Percentiles rank a stretch among this genome's conserved stretches.
phyloP scores from a whole-genome alignment of 2,888 invertebrate species.

The Melipona bicolor region DNA sequence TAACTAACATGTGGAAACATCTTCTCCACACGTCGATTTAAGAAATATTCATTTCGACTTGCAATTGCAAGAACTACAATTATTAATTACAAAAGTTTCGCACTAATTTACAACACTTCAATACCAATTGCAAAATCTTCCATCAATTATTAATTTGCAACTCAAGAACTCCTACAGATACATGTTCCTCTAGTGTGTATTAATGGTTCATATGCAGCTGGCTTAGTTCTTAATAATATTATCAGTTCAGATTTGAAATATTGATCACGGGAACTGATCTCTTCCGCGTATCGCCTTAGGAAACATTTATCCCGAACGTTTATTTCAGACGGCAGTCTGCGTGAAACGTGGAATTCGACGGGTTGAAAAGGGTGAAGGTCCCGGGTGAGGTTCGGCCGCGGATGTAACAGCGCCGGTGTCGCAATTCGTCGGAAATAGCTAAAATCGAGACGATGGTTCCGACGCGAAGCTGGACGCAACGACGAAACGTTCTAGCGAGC shows the following conservation, averaged over 20 bases:
- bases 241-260: too few species aligned
- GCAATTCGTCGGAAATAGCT: slow-evolving; percentile 81
- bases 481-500: slow-evolving; percentile 55
- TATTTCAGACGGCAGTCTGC: not conserved
- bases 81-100: too few species aligned
- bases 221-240: too few species aligned
- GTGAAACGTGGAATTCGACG: not conserved
- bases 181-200: too few species aligned
- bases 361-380: slow-evolving; percentile 44
- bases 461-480: slow-evolving; percentile 52
- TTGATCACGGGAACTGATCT: too few species aligned
- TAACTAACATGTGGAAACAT: not conserved
- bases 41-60: too few species aligned
- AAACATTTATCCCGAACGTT: not conserved
- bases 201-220: too few species aligned
- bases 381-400: slow-evolving; percentile 4
- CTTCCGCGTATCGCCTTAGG: not conserved
- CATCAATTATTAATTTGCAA: too few species aligned
- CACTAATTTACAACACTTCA: too few species aligned
- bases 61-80: too few species aligned
- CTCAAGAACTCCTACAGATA: too few species aligned
- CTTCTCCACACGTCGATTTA: not conserved
- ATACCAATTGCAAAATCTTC: too few species aligned
- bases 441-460: slow-evolving; percentile 78
- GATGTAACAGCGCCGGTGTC: slow-evolving; percentile 48